Conservation (phyloP, 2,888 invertebrate species). For the Ptychoptera albimana region DNA sequence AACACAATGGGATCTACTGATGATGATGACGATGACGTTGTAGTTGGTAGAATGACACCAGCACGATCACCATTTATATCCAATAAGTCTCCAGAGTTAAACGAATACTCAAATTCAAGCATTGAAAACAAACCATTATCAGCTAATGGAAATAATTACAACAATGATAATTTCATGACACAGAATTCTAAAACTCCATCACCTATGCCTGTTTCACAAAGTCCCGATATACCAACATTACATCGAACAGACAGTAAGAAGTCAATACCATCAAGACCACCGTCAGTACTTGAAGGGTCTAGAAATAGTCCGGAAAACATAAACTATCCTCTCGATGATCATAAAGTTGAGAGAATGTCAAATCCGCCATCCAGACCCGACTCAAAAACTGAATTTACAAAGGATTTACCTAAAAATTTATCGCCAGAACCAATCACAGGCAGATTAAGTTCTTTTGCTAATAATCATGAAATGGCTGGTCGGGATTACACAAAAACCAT, state of each 20-base stretch:
- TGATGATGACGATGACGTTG: constrained; percentile 29
- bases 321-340: too few species aligned
- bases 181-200: background rate
- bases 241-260: constrained; percentile 7
- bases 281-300: constrained; percentile 6
- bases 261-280: constrained; percentile 11
- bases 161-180: background rate
- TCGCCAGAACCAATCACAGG: background rate
- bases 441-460: too few species aligned
- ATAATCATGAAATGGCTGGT: too few species aligned
- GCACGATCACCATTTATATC: constrained; percentile 12
- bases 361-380: background rate
- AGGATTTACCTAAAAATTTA: background rate
- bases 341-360: background rate
- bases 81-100: background rate
- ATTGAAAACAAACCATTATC: too few species aligned
- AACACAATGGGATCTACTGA: constrained; percentile 10
- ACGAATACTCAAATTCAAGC: background rate
- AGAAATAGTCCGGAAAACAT: too few species aligned
- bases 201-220: background rate
- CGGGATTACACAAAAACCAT: too few species aligned
- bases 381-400: background rate
- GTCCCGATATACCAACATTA: background rate
- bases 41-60: constrained; percentile 27
- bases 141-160: background rate